Evolutionary conservation across 2,797 vertebrate genomes (phyloP).

Genomic region (Gambelia wislizenii): DNA sequence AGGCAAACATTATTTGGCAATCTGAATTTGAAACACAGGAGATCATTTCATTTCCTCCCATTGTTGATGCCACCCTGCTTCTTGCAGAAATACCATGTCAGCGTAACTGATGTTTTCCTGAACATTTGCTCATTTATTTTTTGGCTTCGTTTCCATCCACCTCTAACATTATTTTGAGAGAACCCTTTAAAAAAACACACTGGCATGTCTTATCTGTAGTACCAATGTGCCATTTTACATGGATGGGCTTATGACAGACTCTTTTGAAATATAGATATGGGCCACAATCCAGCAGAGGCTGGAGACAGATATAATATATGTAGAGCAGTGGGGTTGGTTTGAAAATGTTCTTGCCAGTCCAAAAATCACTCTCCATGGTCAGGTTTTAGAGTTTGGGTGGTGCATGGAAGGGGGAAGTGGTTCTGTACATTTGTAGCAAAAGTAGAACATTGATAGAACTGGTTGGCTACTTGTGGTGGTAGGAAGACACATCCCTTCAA

Average conservation of each 20-base stretch:
- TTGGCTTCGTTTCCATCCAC: neutral
- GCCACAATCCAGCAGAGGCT: neutral
- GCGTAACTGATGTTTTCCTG: conserved; percentile 47
- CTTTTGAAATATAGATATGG: neutral
- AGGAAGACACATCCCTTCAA: neutral
- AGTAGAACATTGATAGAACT: too few species aligned
- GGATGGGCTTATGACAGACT: neutral
- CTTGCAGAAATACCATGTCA: conserved; percentile 35
- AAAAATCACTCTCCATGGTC: neutral
- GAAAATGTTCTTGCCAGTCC: neutral
- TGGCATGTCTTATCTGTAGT: neutral
- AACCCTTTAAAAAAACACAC: neutral
- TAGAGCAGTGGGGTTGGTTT: neutral
- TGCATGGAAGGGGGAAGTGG: neutral
- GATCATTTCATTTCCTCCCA: conserved; percentile 56
- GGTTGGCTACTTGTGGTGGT: neutral
- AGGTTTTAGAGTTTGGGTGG: neutral
- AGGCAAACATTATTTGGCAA: conserved; percentile 31
- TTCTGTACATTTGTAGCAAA: neutral
- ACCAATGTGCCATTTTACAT: neutral
- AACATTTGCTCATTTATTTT: conserved; percentile 39
- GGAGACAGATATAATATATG: neutral
- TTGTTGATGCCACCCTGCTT: conserved; percentile 41
- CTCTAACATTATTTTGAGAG: conserved; percentile 34
- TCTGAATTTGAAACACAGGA: conserved; percentile 36